Conservation (phyloP, 2,888 invertebrate species). For the Apodemia mormo region DNA sequence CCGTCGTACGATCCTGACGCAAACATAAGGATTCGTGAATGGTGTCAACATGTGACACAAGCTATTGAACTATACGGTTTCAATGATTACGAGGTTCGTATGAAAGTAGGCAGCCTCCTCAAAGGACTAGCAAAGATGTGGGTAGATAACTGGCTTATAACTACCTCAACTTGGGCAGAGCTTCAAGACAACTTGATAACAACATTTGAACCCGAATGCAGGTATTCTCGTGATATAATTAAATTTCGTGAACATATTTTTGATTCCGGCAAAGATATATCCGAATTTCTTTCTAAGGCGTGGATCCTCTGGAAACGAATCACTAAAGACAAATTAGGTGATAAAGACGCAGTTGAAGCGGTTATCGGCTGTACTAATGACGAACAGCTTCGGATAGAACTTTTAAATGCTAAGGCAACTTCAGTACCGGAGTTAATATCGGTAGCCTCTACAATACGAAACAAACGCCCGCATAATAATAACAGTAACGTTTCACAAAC, state of each 20-base stretch:
- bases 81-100: slow-evolving; percentile 39
- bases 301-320: slow-evolving; percentile 29
- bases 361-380: slow-evolving; percentile 17
- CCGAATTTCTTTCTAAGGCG: slow-evolving; percentile 29
- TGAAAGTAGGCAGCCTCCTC: slow-evolving; percentile 35
- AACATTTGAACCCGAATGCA: slow-evolving; percentile 33
- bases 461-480: slow-evolving; percentile 20
- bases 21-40: slow-evolving; percentile 39
- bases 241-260: slow-evolving; percentile 29
- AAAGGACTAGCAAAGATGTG: slow-evolving; percentile 42
- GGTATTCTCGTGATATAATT: slow-evolving; percentile 29
- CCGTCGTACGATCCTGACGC: slow-evolving; percentile 36
- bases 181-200: slow-evolving; percentile 29
- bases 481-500: not conserved
- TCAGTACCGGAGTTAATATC: slow-evolving; percentile 29
- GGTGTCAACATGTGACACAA: slow-evolving; percentile 40
- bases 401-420: slow-evolving; percentile 26
- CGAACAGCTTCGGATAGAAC: slow-evolving; percentile 22
- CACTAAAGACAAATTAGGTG: slow-evolving; percentile 18
- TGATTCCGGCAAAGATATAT: slow-evolving; percentile 28
- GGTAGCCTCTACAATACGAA: slow-evolving; percentile 25
- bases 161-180: slow-evolving; percentile 32
- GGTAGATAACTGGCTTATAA: slow-evolving; percentile 40
- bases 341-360: slow-evolving; percentile 17
- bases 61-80: slow-evolving; percentile 36